Base-by-base conservation (phyloP, 2,888 invertebrate species). In the Apoda limacodes region DNA sequence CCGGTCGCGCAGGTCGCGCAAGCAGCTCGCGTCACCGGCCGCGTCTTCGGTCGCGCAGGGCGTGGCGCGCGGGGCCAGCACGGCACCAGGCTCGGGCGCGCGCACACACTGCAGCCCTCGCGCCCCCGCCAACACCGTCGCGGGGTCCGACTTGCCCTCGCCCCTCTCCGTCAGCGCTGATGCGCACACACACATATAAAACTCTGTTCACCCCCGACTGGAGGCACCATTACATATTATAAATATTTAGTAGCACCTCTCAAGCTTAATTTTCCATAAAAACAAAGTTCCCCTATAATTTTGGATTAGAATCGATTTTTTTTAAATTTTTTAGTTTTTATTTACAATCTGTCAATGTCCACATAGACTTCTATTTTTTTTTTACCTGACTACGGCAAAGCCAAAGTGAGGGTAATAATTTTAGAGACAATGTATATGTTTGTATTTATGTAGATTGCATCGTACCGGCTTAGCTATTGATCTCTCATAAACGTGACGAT, bases 81-180 rank as follows among this genome's bases (percentile, higher is more conserved):
- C 48, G 10, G 94, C 69, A 42, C 88, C 87, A 26, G 93, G 93
- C 59, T 95, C 95, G 5, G 90, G 88, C 13, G 90, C 92, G 30
- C 92, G 83, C 58, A 93, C 82, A 24, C 88, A 83, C 63, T 92
- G 92, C 31, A 91, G 60, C 33, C 86, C 75, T 14, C 70, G 55
- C 43, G 84, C 80, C 40, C 45, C 28, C 17, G 84, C 82, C 22
- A 83, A 75, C 5, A 90, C 71, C 10, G 47, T 45, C 12, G 49
- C 39, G 7, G 39, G 46, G 36, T 25, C 43, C 40, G 10, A 37
- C 29, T 42, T 29, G 30, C 43, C 3, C 33, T 34, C 23, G 39
- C 30, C 25, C 50, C 49, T 47, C 39, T 38, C 34, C 27, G 46
- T 35, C 35, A 42, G 25, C 14, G 55, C 58, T 52, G 46, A 17